Base-by-base conservation (phyloP, 2,113 vertebrate genomes). In the Todiramphus saurophagus region DNA sequence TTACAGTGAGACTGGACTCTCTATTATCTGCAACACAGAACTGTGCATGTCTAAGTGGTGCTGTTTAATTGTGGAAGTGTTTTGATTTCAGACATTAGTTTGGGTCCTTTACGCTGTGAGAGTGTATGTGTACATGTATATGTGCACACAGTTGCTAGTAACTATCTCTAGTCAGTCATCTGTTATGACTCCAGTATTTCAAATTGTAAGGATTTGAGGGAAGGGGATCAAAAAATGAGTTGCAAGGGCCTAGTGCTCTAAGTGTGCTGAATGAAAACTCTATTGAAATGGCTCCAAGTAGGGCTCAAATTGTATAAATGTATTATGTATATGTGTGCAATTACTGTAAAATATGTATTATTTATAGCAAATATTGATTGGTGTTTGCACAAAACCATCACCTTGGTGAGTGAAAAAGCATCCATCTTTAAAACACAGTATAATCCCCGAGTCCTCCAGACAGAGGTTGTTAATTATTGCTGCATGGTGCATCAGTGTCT, bases 391-490 rank as follows among this genome's bases (percentile, higher is more conserved):
- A 93, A 79, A 97, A 87, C 39, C 81, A 44, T 93, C 90, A 82
- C 68, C 35, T 90, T 64, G 43, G 77, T 86, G 55, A 90, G 72
- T 90, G 87, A 58, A 85, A 96, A 70, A 92, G 56, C 18, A 70
- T 69, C 46, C 21, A 8, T 43, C 23, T 96, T 83, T 90, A 92
- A 93, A 74, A 93, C 89, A 85, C 20, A 75, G 14, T 55, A 58
- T 59, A 80, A 80, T 86, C 50, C 24, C 41, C 90, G 33, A 85
- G 87, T 77, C 66, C 24, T 93, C 37, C 83, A 96, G 79, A 70
- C 64, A 93, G 55, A 92, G 51, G 50, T 94, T 95, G 91, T 96
- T 96, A 95, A 95, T 97, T 97, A 95, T 75, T 92, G 63, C 84
- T 96, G 90, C 60, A 53, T 90, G 74, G 85, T 90, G 56, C 66